A percentile compares a stretch with the other conserved stretches of the same genome.
These are phyloP conservation scores for Lypha dubia DNA, from an alignment of 2,888 invertebrate genomes.

Conservation along the genomic window DNA sequence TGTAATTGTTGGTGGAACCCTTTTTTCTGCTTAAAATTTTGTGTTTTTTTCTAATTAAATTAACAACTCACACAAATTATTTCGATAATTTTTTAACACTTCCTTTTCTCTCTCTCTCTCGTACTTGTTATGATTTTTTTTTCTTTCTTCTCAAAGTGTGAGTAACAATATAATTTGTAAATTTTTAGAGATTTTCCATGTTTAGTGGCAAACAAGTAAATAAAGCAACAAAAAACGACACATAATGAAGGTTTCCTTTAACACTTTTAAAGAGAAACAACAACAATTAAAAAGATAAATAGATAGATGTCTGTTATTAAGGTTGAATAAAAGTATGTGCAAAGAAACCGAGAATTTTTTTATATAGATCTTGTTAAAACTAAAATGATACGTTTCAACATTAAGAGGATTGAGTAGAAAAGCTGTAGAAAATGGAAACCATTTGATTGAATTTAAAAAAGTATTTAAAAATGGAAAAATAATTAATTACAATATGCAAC, in stretches of 20 bases:
- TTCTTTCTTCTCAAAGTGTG: not conserved
- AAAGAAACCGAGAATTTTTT: not conserved
- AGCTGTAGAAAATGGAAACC: not conserved
- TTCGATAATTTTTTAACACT: not conserved
- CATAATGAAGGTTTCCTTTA: constrained; percentile 25
- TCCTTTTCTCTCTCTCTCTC: not conserved
- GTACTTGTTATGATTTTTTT: not conserved
- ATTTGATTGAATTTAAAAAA: not conserved
- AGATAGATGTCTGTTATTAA: constrained; percentile 24
- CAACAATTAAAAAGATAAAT: constrained; percentile 30
- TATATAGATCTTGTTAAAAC: not conserved
- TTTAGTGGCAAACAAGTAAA: constrained; percentile 5
- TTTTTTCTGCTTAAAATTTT: constrained; percentile 25
- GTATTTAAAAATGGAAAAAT: not conserved
- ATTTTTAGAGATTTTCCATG: constrained; percentile 10
- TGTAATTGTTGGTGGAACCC: constrained; percentile 1
- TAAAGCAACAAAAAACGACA: not conserved
- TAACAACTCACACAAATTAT: constrained; percentile 28
- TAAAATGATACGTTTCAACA: not conserved
- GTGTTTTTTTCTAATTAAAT: constrained; percentile 25
- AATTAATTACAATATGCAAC: not conserved
- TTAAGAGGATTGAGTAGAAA: not conserved
- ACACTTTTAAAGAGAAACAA: not conserved
- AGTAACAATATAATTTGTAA: not conserved
- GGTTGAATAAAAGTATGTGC: constrained; percentile 25